These are phyloP conservation scores for Gymnocypris eckloni DNA, from an alignment of 2,797 vertebrate genomes.

Conservation along the genomic window DNA sequence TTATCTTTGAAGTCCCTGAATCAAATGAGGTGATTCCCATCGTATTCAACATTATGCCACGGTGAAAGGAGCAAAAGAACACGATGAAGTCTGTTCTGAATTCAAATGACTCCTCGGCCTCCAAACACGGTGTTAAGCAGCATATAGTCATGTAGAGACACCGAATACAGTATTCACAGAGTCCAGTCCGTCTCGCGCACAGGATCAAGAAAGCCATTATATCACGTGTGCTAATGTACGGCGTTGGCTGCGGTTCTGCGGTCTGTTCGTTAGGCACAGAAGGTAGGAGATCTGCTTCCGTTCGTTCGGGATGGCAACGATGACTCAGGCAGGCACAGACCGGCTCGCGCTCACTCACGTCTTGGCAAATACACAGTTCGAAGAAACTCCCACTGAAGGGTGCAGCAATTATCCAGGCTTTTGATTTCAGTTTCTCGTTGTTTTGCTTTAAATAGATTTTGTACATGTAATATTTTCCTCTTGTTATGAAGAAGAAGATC, in stretches of 20 bases:
- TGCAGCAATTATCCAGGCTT: conserved; percentile 87
- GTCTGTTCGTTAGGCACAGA: conserved; percentile 60
- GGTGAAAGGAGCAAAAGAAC: conserved; percentile 26
- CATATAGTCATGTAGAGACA: conserved; percentile 55
- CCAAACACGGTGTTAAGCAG: conserved; percentile 61
- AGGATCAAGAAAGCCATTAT: conserved; percentile 43
- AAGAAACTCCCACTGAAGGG: conserved; percentile 81
- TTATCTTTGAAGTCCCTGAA: neutral
- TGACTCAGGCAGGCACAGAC: conserved; percentile 11
- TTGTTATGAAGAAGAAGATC: conserved; percentile 73
- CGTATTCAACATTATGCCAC: conserved; percentile 14
- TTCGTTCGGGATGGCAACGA: conserved; percentile 8
- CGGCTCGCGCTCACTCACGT: conserved; percentile 61
- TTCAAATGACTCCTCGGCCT: conserved; percentile 45
- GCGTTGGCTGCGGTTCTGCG: conserved; percentile 29
- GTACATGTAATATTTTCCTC: conserved; percentile 70
- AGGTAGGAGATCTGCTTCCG: conserved; percentile 56
- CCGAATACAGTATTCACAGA: conserved; percentile 58
- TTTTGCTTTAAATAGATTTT: conserved; percentile 74
- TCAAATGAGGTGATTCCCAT: no score
- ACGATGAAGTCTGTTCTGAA: no score
- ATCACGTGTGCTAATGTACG: conserved; percentile 37
- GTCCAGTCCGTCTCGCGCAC: conserved; percentile 40
- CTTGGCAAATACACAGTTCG: conserved; percentile 81
- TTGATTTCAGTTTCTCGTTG: conserved; percentile 64